phyloP scores from a whole-genome alignment of 2,888 invertebrate species.

The Druceiella hillmani region DNA sequence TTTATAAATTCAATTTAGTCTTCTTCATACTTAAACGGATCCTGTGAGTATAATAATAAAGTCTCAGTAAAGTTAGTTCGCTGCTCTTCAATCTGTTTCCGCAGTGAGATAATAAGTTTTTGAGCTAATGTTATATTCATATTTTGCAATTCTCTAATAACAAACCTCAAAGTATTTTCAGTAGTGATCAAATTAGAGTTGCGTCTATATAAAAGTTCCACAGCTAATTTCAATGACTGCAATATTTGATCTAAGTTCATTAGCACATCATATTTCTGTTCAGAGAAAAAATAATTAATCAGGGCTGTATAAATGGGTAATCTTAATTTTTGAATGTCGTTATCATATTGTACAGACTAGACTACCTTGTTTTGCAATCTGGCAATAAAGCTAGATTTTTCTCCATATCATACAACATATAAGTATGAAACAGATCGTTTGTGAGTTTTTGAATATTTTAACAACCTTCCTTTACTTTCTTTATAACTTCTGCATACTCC shows the following conservation, averaged over 20 bases:
- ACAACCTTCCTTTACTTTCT: too few relatives aligned
- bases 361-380: not conserved
- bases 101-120: not conserved
- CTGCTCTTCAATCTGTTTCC: not conserved
- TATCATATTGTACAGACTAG: not conserved
- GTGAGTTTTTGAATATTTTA: too few relatives aligned
- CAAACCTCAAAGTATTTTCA: not conserved
- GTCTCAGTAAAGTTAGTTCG: slow-evolving; percentile 1
- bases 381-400: not conserved
- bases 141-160: not conserved
- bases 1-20: not conserved
- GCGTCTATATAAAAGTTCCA: not conserved
- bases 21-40: not conserved
- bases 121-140: not conserved
- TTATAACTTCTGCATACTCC: too few relatives aligned
- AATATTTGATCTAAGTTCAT: not conserved
- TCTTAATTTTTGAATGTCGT: not conserved
- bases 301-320: not conserved
- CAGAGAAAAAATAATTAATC: too few relatives aligned
- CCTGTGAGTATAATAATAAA: not conserved
- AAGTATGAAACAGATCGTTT: too few relatives aligned
- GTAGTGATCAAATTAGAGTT: not conserved
- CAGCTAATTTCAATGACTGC: not conserved
- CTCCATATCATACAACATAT: not conserved
- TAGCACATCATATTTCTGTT: not conserved